Conservation (phyloP, 2,888 invertebrate species). For the Scaptomyza parva region DNA sequence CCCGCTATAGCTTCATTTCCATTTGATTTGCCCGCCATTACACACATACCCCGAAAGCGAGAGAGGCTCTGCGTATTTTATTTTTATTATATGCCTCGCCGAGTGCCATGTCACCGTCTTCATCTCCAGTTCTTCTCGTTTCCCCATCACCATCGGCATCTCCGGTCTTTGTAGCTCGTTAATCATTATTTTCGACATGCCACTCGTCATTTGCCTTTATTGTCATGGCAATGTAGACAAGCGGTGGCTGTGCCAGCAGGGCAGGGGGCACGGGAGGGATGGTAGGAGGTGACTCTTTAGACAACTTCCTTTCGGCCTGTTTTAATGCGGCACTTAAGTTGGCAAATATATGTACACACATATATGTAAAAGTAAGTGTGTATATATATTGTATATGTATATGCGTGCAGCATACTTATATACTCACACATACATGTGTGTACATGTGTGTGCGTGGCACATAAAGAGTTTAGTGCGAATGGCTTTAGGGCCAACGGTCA, state of each 20-base stretch:
- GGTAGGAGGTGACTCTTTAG: conserved; percentile 19
- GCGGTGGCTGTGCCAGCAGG: conserved; percentile 2
- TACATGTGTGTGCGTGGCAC: neutral
- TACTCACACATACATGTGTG: neutral
- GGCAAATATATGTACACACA: conserved; percentile 47
- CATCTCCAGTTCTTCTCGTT: conserved; percentile 8
- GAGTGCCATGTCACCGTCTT: conserved; percentile 50
- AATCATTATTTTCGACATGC: conserved; percentile 80
- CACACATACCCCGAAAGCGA: conserved; percentile 9
- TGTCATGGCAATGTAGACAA: conserved; percentile 74
- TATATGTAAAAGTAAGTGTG: too few relatives aligned
- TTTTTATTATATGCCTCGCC: conserved; percentile 53
- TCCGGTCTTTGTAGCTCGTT: conserved; percentile 64
- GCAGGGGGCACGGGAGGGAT: neutral
- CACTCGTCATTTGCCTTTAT: conserved; percentile 81
- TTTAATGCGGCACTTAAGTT: conserved; percentile 78
- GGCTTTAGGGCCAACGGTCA: conserved; percentile 36
- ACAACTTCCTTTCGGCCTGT: conserved; percentile 50
- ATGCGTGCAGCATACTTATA: conserved; percentile 17
- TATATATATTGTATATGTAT: too few relatives aligned
- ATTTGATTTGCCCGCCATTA: conserved; percentile 63
- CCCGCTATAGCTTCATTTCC: conserved; percentile 60
- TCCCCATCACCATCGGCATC: conserved; percentile 35
- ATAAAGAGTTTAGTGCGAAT: conserved; percentile 22
- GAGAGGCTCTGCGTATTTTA: conserved; percentile 35